A percentile compares a stretch with the other conserved stretches of the same genome.
Conservation (phyloP, 2,113 vertebrate genomes). For the Perccottus glenii region DNA sequence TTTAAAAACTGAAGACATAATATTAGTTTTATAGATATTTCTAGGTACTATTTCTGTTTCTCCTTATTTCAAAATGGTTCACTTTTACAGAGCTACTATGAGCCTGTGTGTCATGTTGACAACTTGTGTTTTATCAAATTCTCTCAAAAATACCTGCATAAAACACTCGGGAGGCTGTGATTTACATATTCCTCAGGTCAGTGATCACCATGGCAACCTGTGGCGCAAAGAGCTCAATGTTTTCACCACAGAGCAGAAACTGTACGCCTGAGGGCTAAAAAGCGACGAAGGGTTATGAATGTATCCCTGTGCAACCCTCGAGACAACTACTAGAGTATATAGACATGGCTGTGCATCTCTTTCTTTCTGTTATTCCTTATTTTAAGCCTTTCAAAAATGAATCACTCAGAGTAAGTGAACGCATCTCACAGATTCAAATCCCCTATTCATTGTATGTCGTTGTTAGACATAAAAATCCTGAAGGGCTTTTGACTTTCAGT, state of each 20-base stretch:
- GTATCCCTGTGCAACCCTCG: constrained; percentile 13
- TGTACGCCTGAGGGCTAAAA: constrained; percentile 44
- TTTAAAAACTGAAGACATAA: no score
- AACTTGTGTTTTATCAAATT: neutral
- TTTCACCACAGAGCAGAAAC: constrained; percentile 30
- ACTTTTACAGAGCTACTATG: neutral
- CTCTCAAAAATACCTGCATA: constrained; percentile 25
- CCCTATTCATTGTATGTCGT: neutral
- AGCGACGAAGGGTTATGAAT: constrained; percentile 33
- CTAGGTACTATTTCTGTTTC: neutral
- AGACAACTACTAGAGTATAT: constrained; percentile 31
- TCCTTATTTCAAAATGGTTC: neutral
- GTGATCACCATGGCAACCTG: constrained; percentile 66
- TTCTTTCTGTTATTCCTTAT: neutral
- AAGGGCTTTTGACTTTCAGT: neutral
- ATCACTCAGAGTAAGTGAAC: neutral
- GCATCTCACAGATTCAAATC: neutral
- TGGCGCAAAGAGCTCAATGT: constrained; percentile 25
- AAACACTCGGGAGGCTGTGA: constrained; percentile 11
- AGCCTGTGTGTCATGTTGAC: neutral
- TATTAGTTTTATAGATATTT: neutral
- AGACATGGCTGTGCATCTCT: neutral
- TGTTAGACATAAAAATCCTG: neutral
- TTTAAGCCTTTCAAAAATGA: neutral
- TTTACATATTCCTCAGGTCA: constrained; percentile 54